Base-by-base conservation (phyloP, 2,888 invertebrate species). In the Amblyjoppa fuscipennis region DNA sequence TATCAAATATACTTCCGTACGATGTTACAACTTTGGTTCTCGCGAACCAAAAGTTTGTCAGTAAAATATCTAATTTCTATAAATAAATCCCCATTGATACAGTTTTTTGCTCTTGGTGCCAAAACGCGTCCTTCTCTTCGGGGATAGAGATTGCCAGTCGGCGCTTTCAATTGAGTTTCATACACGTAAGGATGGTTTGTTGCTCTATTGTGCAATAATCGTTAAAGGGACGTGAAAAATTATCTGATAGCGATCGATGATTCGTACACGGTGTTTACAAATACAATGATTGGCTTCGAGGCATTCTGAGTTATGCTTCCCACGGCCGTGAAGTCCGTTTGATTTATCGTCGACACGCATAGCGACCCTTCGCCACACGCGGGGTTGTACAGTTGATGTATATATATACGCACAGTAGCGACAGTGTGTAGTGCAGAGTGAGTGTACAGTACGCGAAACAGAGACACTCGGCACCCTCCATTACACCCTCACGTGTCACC, bases 301-400 rank as follows among this genome's bases (percentile, higher is more conserved):
- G 87, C 90, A 87, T 87, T 88, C 88, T 88, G 90, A 90, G 89
- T 91, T 91, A 90, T 90, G 91, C 92, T 92, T 92, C 93, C 93
- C 92, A 92, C 92, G 92, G 88, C 88, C 87, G 86, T 88, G 59
- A 20, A 90, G 87, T 84, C 88, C 89, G 89, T 91, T 92, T 92
- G 91, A 92, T 92, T 92, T 92, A 92, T 91, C 87, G 90, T 77
- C 64, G 25, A 69, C 61, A 71, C 51, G 49, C 78, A 16, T 83
- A 87, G 88, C 87, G 89, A 87, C 84, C 89, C 89, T 90, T 87
- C 82, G 41, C 68, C 86, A 85, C 87, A 85, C 88, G 85, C 85
- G 82, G 90, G 20, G 53, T 45, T 25, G 41, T 38, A 70, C 41
- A 70, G 31, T 71, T 66, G n/a, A 68, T 51, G 31, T 34, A 20